Base-by-base conservation (phyloP, 2,888 invertebrate species). In the Ypsolopha scabrella region DNA sequence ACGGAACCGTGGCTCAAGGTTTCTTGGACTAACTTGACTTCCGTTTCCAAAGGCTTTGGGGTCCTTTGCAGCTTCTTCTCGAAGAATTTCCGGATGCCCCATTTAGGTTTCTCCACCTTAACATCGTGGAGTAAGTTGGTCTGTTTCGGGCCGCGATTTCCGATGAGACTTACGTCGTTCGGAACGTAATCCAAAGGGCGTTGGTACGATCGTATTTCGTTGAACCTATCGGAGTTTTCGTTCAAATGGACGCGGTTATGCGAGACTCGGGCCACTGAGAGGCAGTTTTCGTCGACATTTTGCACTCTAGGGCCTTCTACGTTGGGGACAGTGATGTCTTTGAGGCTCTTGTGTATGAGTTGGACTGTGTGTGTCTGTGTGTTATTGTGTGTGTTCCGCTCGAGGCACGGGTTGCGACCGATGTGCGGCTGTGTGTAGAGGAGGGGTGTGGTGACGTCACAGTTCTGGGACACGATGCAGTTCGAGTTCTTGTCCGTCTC, bases 371-470 rank as follows among this genome's bases (percentile, higher is more conserved):
- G 73, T 58, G 90, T 87, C 62, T 89, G 72, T 62, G 87, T 72
- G 51, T 88, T 72, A 58, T 88, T 71, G 81, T 90, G 90, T 58
- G 91, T 75, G 77, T 95, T 95, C 8, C 94, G 80, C 66, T 94
- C 94, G 65, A 92, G 87, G 57, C 93, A 94, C 10, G 91, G 89
- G 66, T 83, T 85, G 0, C 94, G 87, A 1, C 96, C 96, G 71
- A 95, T 94, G 74, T 94, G 93, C 0, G 94, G 93, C 65, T 93
- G 94, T 0, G 81, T 68, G 67, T 75, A 79, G 0, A 81, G 66
- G 45, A 95, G 77, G 38, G 91, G 91, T 2, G 79, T 78, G 6
- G 72, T 71, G 52, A 77, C 79, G 63, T 81, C 82, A 59, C 78
- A 74, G 1, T 58, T 55, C 36, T 68, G 70, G 0, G 60, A 53